These are phyloP conservation scores for Meloidogyne floridensis DNA, from an alignment of 1,140 invertebrate species.

Conservation along the genomic window DNA sequence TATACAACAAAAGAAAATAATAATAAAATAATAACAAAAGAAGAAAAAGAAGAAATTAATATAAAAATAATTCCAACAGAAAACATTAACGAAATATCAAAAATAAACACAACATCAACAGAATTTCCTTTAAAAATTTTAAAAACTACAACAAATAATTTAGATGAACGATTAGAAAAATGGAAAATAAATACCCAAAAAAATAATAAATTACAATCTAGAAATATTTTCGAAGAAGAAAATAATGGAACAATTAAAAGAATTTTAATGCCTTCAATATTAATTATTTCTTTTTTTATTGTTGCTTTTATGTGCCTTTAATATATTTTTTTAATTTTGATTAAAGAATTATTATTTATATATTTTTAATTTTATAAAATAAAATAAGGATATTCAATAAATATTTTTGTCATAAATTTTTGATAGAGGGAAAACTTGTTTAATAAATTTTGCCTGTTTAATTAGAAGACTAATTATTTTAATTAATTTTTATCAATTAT, in stretches of 20 bases:
- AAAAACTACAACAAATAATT: neutral
- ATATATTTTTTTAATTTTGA: neutral
- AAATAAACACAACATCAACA: neutral
- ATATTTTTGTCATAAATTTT: neutral
- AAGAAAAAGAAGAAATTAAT: neutral
- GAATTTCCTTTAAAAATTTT: conserved; percentile 7
- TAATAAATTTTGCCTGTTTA: too few relatives aligned
- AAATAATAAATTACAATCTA: neutral
- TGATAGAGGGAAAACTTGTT: too few relatives aligned
- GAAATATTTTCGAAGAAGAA: neutral
- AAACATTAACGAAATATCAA: neutral
- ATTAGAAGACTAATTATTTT: too few relatives aligned
- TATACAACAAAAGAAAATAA: neutral
- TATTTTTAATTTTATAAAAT: neutral
- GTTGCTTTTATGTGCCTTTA: neutral
- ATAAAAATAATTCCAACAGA: neutral
- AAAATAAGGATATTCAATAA: too few relatives aligned
- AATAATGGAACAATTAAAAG: neutral
- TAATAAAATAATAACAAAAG: neutral
- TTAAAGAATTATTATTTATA: neutral
- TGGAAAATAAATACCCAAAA: conserved; percentile 21
- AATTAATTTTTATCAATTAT: too few relatives aligned
- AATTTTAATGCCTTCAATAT: neutral
- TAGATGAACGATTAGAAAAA: conserved; percentile 23
- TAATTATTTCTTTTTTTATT: neutral